Percentiles rank a stretch among this genome's conserved stretches.
Conservation (phyloP, 2,113 vertebrate genomes). For the Neotoma lepida region DNA sequence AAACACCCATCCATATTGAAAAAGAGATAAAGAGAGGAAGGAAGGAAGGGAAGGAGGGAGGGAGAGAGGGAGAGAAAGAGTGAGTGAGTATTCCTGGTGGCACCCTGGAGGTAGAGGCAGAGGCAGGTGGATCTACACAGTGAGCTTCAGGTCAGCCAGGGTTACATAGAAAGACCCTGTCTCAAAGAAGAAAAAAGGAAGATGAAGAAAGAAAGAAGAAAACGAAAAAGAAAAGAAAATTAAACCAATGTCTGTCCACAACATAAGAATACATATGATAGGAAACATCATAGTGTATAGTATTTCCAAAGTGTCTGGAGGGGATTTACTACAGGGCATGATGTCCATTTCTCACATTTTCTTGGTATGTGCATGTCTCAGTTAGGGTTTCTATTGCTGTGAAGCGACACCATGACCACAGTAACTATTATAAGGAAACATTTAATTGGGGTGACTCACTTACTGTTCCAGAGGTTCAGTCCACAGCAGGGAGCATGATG, state of each 20-base stretch:
- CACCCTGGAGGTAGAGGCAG: neutral
- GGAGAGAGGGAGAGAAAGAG: neutral
- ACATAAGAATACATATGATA: too few relatives aligned
- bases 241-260: too few relatives aligned
- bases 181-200: neutral
- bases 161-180: neutral
- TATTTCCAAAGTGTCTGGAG: neutral
- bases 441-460: too few relatives aligned
- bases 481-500: too few relatives aligned
- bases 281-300: too few relatives aligned
- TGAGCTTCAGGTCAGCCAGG: neutral
- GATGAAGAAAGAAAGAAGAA: neutral
- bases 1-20: neutral
- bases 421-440: too few relatives aligned
- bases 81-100: neutral
- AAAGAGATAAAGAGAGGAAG: neutral
- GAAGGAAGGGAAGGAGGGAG: neutral
- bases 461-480: too few relatives aligned
- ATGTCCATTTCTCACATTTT: conserved; percentile 7
- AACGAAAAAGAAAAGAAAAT: too few relatives aligned
- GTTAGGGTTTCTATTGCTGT: too few relatives aligned
- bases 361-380: neutral
- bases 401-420: too few relatives aligned
- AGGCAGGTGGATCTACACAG: neutral
- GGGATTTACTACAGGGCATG: neutral